Conservation (phyloP, 2,113 vertebrate species). For the Diphyllodes magnificus region DNA sequence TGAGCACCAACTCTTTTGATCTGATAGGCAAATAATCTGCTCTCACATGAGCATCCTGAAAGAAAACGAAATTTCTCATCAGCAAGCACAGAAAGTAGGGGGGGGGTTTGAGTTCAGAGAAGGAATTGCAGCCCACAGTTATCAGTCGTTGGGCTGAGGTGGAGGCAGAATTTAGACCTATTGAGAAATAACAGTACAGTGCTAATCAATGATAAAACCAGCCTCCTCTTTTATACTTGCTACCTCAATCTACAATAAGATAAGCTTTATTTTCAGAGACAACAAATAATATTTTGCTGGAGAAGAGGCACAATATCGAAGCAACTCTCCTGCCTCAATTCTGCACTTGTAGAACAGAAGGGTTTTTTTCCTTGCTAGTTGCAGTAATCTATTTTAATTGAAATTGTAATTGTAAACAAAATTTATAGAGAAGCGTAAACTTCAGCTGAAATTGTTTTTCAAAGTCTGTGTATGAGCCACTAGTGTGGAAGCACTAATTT, state of each 20-base stretch:
- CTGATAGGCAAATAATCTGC: not conserved
- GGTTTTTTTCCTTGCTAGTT: not conserved
- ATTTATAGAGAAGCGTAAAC: not conserved
- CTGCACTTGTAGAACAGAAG: not conserved
- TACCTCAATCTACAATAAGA: not conserved
- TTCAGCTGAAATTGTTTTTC: not conserved
- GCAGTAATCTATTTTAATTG: not conserved
- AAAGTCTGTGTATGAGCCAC: not conserved
- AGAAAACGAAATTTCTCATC: slow-evolving; percentile 15
- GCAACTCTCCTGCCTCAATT: not conserved
- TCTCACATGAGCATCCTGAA: not conserved
- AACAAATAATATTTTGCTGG: not conserved
- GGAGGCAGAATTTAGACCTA: not conserved
- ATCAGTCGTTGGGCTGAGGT: not conserved
- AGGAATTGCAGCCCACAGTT: not conserved
- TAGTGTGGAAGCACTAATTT: not conserved
- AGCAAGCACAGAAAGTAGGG: not conserved
- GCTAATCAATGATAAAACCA: not conserved
- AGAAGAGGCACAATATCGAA: not conserved
- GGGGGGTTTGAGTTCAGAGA: not conserved
- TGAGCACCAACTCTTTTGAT: not conserved
- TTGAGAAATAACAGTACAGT: not conserved
- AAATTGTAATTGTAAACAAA: not conserved
- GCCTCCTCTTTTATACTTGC: not conserved
- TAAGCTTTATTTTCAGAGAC: not conserved